Evolutionary conservation across 1,140 invertebrate species (phyloP).

Genomic region (Apis florea): DNA sequence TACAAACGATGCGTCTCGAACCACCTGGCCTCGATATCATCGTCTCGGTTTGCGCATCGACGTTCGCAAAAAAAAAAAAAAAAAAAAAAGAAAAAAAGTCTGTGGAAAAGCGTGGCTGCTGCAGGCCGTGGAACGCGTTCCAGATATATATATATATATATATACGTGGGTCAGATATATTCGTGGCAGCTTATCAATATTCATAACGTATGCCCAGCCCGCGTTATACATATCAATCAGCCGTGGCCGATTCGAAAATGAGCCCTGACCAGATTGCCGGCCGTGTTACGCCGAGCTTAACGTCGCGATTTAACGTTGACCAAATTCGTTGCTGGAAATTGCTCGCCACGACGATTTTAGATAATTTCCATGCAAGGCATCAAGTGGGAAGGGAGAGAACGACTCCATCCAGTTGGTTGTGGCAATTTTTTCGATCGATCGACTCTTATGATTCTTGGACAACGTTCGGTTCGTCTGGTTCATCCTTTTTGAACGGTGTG

Average conservation of each 20-base stretch:
- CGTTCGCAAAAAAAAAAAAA: background rate
- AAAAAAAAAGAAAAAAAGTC: too few species aligned
- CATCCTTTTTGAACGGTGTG: too few species aligned
- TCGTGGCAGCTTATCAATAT: slow-evolving; percentile 60
- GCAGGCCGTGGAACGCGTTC: slow-evolving; percentile 34
- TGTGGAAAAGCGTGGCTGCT: background rate
- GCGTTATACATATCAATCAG: slow-evolving; percentile 52
- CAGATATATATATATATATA: background rate
- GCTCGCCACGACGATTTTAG: slow-evolving; percentile 19
- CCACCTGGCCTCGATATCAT: background rate
- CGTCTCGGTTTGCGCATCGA: background rate
- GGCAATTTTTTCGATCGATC: background rate
- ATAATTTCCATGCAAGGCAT: background rate
- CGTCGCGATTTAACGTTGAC: background rate
- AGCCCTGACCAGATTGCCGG: slow-evolving; percentile 32
- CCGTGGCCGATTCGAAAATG: slow-evolving; percentile 46
- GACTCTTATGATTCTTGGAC: background rate
- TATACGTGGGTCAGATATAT: slow-evolving; percentile 31
- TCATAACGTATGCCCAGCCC: slow-evolving; percentile 46
- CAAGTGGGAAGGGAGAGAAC: background rate
- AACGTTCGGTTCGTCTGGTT: background rate
- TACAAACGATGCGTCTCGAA: too few species aligned
- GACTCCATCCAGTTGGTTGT: slow-evolving; percentile 2
- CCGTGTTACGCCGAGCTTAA: background rate
- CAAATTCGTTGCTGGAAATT: slow-evolving; percentile 34